Evolutionary conservation across 92 coral and sea anemone species (phyloP).

Genomic region (Virgularia gustaviana): DNA sequence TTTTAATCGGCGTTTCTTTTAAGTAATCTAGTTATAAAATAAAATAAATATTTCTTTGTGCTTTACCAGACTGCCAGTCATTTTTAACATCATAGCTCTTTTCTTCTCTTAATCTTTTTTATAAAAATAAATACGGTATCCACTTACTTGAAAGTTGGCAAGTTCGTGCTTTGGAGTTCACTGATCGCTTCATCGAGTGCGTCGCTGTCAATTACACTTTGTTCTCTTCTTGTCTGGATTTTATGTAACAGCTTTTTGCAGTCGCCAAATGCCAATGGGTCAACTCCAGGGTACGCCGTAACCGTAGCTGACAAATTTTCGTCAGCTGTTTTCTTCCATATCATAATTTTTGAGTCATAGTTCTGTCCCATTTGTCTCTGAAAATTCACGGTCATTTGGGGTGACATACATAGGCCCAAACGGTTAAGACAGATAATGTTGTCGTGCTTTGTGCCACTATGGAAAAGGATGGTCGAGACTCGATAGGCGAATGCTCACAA

Average conservation of each 20-base stretch:
- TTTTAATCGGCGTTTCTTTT: no score
- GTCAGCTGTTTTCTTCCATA: constrained; percentile 56
- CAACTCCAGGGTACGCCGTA: constrained; percentile 14
- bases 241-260: constrained; percentile 21
- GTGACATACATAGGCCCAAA: constrained; percentile 60
- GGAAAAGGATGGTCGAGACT: constrained; percentile 49
- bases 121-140: no score
- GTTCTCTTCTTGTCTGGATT: neutral
- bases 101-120: no score
- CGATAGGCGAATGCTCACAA: constrained; percentile 61
- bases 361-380: constrained; percentile 53
- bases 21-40: no score
- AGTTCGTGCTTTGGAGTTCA: constrained; percentile 3
- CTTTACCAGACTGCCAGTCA: no score
- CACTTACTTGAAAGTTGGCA: constrained; percentile 36
- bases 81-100: no score
- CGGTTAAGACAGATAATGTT: constrained; percentile 46
- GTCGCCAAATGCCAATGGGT: neutral
- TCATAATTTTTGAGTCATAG: constrained; percentile 43
- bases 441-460: constrained; percentile 49
- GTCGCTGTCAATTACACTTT: constrained; percentile 5
- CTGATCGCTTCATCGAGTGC: constrained; percentile 15
- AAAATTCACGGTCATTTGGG: constrained; percentile 34
- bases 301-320: constrained; percentile 26
- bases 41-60: no score